Conservation (phyloP, 2,888 invertebrate genomes). For the Adelphocoris suturalis region DNA sequence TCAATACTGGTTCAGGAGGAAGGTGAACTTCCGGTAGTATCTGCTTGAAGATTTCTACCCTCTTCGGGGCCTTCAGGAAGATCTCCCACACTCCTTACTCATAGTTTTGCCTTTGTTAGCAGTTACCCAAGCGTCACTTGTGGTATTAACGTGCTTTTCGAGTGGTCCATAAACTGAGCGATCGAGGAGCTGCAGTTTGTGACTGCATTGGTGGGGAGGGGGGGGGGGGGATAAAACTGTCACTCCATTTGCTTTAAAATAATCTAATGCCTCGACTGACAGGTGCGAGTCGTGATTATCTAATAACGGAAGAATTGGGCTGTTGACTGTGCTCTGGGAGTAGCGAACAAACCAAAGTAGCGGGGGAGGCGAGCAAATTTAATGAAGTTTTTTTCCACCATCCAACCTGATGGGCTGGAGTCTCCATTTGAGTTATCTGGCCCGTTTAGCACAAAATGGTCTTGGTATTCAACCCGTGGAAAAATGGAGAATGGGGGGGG, state of each 20-base stretch:
- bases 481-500: conserved; percentile 76
- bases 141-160: conserved; percentile 49
- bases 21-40: too few species aligned
- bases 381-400: background rate
- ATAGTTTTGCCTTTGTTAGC: conserved; percentile 77
- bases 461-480: conserved; percentile 75
- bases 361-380: background rate
- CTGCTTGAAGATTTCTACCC: too few species aligned
- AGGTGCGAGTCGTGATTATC: conserved; percentile 77
- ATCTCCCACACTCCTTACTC: too few species aligned
- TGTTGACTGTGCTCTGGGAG: background rate
- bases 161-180: conserved; percentile 66
- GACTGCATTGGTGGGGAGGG: conserved; percentile 66
- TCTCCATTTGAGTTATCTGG: conserved; percentile 7
- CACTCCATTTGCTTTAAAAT: conserved; percentile 71
- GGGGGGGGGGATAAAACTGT: conserved; percentile 69
- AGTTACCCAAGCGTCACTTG: conserved; percentile 73
- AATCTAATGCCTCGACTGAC: conserved; percentile 64
- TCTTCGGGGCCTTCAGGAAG: too few species aligned
- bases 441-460: conserved; percentile 73
- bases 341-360: too few species aligned
- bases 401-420: background rate
- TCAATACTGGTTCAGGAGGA: too few species aligned
- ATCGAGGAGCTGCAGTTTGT: conserved; percentile 71
- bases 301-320: conserved; percentile 76